These are phyloP conservation scores for Achlya flavicornis DNA, from an alignment of 2,888 invertebrate genomes.

Conservation along the genomic window DNA sequence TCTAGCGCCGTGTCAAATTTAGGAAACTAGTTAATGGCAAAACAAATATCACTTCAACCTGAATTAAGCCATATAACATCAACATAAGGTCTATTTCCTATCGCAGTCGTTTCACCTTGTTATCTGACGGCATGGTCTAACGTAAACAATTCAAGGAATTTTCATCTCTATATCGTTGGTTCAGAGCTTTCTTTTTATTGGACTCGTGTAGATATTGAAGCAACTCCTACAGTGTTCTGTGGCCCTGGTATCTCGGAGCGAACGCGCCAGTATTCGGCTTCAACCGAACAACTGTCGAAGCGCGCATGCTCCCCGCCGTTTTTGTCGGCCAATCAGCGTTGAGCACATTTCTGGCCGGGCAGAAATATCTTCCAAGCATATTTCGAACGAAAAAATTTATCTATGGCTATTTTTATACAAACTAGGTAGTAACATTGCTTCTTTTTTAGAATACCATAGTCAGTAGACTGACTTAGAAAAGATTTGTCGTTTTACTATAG, in stretches of 20 bases:
- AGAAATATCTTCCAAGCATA: conserved; percentile 47
- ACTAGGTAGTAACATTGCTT: not conserved
- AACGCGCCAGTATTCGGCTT: conserved; percentile 83
- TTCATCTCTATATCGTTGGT: conserved; percentile 24
- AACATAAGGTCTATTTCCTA: conserved; percentile 48
- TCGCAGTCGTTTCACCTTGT: conserved; percentile 46
- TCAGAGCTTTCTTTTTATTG: conserved; percentile 41
- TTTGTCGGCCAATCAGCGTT: conserved; percentile 70
- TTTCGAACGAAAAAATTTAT: conserved; percentile 34
- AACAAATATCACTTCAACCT: conserved; percentile 28
- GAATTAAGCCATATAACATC: conserved; percentile 29
- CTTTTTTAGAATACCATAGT: not conserved
- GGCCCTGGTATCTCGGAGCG: conserved; percentile 79
- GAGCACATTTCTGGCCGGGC: conserved; percentile 53
- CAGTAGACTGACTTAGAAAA: not conserved
- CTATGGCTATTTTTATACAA: conserved; percentile 24
- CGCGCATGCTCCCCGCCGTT: conserved; percentile 81
- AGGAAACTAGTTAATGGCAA: conserved; percentile 69
- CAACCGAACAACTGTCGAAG: conserved; percentile 68
- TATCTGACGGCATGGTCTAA: conserved; percentile 70
- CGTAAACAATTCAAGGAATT: conserved; percentile 49
- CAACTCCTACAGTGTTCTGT: conserved; percentile 79
- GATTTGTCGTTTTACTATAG: conserved; percentile 9
- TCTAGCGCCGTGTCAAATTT: conserved; percentile 71
- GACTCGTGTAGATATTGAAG: conserved; percentile 30